Conservation (phyloP, 1,140 invertebrate species). For the Tyrophagus putrescentiae region DNA sequence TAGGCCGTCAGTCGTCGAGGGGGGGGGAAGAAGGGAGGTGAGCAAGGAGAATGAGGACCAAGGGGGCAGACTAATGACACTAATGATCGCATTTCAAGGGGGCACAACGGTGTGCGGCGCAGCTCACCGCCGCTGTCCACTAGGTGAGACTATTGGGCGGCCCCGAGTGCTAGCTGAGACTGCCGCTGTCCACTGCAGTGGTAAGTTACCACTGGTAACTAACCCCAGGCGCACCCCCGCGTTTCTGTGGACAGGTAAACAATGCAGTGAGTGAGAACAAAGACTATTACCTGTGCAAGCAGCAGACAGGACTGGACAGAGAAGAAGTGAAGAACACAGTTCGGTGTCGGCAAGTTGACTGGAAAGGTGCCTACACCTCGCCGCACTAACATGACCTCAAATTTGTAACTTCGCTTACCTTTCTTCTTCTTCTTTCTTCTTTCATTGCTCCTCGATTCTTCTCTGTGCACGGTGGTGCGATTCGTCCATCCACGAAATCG, state of each 20-base stretch:
- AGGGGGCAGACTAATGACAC: no score
- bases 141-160: slow-evolving; percentile 13
- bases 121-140: not conserved
- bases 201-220: no score
- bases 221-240: not conserved
- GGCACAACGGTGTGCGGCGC: not conserved
- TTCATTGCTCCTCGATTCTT: not conserved
- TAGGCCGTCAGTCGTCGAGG: no score
- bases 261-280: not conserved
- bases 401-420: slow-evolving; percentile 4
- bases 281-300: no score
- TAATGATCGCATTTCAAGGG: not conserved
- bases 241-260: slow-evolving; percentile 5
- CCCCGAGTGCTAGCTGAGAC: not conserved
- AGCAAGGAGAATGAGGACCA: no score
- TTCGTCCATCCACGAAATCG: not conserved
- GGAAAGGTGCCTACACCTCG: no score
- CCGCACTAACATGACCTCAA: not conserved
- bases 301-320: no score
- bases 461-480: not conserved
- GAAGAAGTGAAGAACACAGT: no score
- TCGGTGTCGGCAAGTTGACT: no score
- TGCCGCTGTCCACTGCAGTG: no score
- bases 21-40: no score
- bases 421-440: not conserved